Evolutionary conservation across 2,113 vertebrate genomes (phyloP), one percentile per base, ranked within the genome.

Genomic region (Seriola quinqueradiata): DNA sequence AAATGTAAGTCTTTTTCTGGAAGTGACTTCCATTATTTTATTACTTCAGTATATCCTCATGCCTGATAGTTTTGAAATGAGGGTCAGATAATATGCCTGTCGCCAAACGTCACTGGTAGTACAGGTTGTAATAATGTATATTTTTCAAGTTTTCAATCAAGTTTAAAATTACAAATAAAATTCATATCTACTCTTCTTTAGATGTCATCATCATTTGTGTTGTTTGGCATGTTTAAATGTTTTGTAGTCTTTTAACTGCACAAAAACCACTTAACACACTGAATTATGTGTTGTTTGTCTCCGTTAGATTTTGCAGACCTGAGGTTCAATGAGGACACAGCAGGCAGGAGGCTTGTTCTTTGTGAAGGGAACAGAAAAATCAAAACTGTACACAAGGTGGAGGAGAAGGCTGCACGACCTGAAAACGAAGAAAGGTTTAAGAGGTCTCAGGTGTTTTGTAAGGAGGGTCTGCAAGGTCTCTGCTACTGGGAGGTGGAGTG

Each of bases 401-500:
- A 72, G 52, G 70, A 81, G 4, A 75, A 23, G 42, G 61, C 34
- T 55, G 40, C 2, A 28, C 38, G 40, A 19, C 16, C 38, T 38
- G 14, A 74, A 38, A 42, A 38, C 3, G 0, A 9, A 0, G 10
- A 59, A 0, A 79, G 82, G 42, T 92, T 90, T 76, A 88, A 17
- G 57, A 69, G 84, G 44, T n/a, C 16, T 50, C 84, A 89, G 50
- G 75, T 84, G 44, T 40, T 74, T 34, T 92, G 90, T 0, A n/a
- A 60, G 0, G 14, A 86, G n/a, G 71, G 59, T 1, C 70, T 80
- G 42, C n/a, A n/a, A 11, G 78, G 13, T 10, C 0, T 21, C 11
- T 79, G 77, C 19, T 91, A 91, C 74, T 91, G 82, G 85, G 90
- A 89, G 83, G 64, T 87, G 0, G 75, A 91, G 61, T 84, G 75